Evolutionary conservation across 2,113 vertebrate species (phyloP).

Genomic region (Engraulis encrasicolus): DNA sequence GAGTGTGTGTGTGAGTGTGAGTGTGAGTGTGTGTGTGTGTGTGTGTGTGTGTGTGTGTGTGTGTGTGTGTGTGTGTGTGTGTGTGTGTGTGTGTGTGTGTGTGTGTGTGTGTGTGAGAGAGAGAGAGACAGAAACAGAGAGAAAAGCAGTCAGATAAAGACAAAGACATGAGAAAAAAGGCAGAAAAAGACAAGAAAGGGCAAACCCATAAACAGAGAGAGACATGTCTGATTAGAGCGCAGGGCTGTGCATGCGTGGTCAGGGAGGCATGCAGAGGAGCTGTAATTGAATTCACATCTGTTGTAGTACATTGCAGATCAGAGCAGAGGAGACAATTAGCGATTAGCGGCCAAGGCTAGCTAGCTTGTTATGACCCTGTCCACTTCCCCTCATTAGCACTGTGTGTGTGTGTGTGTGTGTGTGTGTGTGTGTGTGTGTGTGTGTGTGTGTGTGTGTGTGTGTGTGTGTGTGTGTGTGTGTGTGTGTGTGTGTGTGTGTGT

Average conservation of each 20-base stretch:
- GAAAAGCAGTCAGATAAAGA: not conserved
- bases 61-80: not conserved
- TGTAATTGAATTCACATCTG: not conserved
- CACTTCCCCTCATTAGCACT: not conserved
- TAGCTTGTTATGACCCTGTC: constrained; percentile 1
- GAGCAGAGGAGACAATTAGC: not conserved
- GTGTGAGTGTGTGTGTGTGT: not conserved
- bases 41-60: not conserved
- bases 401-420: no score
- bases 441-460: no score
- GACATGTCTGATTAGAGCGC: not conserved
- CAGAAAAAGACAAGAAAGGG: not conserved
- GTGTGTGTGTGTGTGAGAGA: not conserved
- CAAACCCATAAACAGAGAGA: not conserved
- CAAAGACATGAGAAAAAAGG: not conserved
- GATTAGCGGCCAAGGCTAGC: not conserved
- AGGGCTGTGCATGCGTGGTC: not conserved
- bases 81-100: no score
- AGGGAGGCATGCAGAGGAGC: not conserved
- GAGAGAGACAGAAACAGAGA: not conserved
- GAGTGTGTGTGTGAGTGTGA: no score
- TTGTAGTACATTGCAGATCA: not conserved
- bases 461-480: no score
- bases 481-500: no score
- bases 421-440: no score